Conservation (phyloP, 2,113 vertebrate species). For the Pseudopipra pipra region DNA sequence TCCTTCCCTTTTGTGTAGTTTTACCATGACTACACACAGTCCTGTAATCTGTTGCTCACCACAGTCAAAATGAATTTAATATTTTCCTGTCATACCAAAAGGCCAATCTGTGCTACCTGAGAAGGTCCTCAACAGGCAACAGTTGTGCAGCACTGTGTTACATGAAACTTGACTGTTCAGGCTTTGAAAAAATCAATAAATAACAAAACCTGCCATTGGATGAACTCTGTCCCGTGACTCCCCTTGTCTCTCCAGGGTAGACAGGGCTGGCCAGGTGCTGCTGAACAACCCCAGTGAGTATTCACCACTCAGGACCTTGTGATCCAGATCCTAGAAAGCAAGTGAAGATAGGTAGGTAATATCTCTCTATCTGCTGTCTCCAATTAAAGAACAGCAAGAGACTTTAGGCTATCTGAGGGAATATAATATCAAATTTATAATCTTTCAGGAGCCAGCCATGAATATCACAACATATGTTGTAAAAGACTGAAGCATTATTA, state of each 20-base stretch:
- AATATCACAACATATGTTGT: neutral
- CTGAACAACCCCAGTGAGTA: neutral
- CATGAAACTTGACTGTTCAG: neutral
- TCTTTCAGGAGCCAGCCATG: neutral
- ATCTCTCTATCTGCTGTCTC: neutral
- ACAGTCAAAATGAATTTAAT: neutral
- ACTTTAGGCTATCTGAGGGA: neutral
- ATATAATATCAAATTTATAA: neutral
- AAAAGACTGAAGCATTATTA: neutral
- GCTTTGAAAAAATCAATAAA: neutral
- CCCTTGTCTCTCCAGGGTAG: fast-evolving
- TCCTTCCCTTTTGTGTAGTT: neutral
- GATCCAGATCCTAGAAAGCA: neutral
- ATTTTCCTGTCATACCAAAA: neutral
- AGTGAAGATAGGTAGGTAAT: neutral
- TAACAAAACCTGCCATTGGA: neutral
- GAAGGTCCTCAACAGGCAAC: neutral
- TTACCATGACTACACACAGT: neutral
- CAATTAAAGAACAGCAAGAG: neutral
- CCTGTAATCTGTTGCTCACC: neutral
- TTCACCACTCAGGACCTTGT: too few relatives aligned
- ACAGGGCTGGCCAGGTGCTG: neutral
- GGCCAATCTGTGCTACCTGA: neutral
- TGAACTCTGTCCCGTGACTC: neutral
- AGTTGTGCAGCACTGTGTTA: neutral